Conservation (phyloP, 2,113 vertebrate species). For the Brevimyrus niger region DNA sequence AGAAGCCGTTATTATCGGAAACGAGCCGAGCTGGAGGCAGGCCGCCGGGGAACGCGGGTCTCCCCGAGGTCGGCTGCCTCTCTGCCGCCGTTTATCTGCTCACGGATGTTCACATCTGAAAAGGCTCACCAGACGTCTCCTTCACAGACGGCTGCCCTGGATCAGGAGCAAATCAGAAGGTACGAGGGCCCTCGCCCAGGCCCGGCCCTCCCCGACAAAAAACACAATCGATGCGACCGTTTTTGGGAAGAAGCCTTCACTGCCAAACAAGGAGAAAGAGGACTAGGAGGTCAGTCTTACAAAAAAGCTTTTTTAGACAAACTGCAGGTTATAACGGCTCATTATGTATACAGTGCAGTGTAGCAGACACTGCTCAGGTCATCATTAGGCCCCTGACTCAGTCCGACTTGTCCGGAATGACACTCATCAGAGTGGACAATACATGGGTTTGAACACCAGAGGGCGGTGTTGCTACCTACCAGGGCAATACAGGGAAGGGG, state of each 20-base stretch:
- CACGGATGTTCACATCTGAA: neutral
- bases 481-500: neutral
- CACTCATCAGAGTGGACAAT: neutral
- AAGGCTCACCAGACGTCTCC: neutral
- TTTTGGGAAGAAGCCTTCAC: neutral
- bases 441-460: slow-evolving; percentile 20
- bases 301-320: neutral
- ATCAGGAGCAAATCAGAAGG: neutral
- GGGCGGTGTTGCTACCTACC: slow-evolving; percentile 28
- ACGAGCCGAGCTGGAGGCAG: too few relatives aligned
- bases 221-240: neutral
- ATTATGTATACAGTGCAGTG: neutral
- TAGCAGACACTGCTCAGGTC: neutral
- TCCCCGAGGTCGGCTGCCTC: neutral
- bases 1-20: neutral
- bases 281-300: neutral
- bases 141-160: neutral
- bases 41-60: too few relatives aligned
- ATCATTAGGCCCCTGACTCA: neutral
- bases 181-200: neutral
- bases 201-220: neutral
- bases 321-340: neutral
- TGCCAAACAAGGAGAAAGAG: neutral
- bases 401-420: neutral
- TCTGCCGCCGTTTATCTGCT: neutral